Evolutionary conservation across 2,113 vertebrate genomes (phyloP), one percentile per base, ranked within the genome.

Genomic region (Aythya baeri): DNA sequence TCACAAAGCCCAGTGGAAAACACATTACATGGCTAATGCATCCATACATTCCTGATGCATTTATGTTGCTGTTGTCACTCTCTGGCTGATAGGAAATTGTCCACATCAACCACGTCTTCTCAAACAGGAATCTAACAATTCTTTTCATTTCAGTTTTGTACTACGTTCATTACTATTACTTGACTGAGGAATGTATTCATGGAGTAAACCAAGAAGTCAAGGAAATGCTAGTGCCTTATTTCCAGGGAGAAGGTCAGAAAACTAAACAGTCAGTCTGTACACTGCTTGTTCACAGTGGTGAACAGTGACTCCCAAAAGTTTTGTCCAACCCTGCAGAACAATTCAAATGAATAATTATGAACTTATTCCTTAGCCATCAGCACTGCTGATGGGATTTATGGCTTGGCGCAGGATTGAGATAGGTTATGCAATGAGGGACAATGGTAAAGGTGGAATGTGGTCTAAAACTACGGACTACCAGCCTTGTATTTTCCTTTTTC

Each of bases 71-170:
- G n/a, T 93, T 96, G 88, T 91, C 79, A 68, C 66, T 83, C 76
- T 96, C 79, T 57, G 43, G 68, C 68, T 94, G 86, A 92, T n/a
- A 90, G 58, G 76, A 94, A 90, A 89, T 92, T 93, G 70, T 94
- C 87, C 73, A 62, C 80, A 82, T 93, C 88, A 90, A 77, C 85
- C 29, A 75, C 57, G 80, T 95, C 65, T 90, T 86, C 76, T 81
- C 83, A 90, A 78, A 72, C 38, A 57, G 79, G 29, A 78, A 90
- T 80, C 58, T 61, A 76, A 71, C 1, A 1, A 54, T 81, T 75
- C 54, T 93, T 59, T 71, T 83, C 13, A 57, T 81, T 95, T 90
- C 65, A 74, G 68, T 65, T 86, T 90, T 93, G 92, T 63, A 75
- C 66, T 78, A 70, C 54, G 32, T 44, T 91, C 26, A 17, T 86